phyloP scores from a whole-genome alignment of 2,888 invertebrate species.

The Lissonota sp. region DNA sequence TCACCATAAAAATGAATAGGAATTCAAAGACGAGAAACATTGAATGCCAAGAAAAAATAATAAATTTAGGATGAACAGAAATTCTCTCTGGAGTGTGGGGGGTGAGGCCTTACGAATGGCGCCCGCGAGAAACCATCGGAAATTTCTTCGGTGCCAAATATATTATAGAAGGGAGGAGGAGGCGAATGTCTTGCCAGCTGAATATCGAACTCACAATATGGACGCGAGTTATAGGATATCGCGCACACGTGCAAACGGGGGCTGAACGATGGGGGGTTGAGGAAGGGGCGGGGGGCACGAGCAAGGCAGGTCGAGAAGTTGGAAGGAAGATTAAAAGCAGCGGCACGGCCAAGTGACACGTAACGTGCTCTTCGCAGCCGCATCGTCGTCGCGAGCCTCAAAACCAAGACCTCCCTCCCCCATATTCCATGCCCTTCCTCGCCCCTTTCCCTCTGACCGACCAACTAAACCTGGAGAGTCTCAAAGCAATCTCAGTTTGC shows the following conservation, averaged over 20 bases:
- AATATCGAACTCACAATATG: too few species aligned
- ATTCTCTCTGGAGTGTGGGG: neutral
- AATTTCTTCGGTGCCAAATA: too few species aligned
- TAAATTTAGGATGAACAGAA: too few species aligned
- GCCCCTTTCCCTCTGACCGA: slow-evolving; percentile 4
- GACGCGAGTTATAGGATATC: too few species aligned
- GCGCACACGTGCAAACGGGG: too few species aligned
- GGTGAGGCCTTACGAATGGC: neutral
- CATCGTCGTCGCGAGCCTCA: slow-evolving; percentile 48
- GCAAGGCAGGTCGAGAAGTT: slow-evolving; percentile 44
- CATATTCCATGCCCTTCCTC: neutral
- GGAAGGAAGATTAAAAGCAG: slow-evolving; percentile 60
- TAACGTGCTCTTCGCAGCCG: slow-evolving; percentile 59
- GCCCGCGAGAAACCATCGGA: too few species aligned
- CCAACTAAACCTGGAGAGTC: slow-evolving; percentile 50
- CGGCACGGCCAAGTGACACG: slow-evolving; percentile 63
- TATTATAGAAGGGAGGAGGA: neutral
- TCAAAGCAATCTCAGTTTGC: slow-evolving; percentile 64
- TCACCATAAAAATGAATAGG: too few species aligned
- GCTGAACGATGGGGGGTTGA: too few species aligned
- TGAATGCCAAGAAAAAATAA: too few species aligned
- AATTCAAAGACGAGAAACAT: too few species aligned
- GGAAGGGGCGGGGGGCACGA: neutral
- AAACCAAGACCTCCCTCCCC: slow-evolving; percentile 10
- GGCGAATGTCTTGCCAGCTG: neutral